A percentile compares a stretch with the other conserved stretches of the same genome.
Evolutionary conservation across 2,113 vertebrate genomes (phyloP).

Genomic region (Pavo muticus): DNA sequence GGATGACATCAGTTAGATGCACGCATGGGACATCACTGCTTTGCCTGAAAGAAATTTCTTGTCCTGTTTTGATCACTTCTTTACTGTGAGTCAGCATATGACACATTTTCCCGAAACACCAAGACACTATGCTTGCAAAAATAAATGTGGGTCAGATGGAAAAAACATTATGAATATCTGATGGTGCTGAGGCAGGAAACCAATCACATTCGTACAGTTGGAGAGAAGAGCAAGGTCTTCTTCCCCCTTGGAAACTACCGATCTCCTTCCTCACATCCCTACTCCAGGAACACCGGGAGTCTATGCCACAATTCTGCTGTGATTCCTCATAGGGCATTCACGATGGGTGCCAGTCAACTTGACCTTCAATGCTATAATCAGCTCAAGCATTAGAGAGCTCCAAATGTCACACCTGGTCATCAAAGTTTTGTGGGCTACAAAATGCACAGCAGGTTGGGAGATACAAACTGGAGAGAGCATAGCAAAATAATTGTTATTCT

Average conservation of each 20-base stretch:
- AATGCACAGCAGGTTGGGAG: background rate
- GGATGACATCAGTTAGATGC: background rate
- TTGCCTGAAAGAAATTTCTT: conserved; percentile 12
- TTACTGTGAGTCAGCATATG: conserved; percentile 45
- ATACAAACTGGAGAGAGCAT: background rate
- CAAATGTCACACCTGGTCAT: background rate
- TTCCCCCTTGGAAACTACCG: background rate
- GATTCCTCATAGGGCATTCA: background rate
- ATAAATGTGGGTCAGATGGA: conserved; percentile 39
- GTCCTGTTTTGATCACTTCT: background rate
- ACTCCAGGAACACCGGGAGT: background rate
- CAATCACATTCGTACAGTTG: background rate
- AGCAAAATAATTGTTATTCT: background rate
- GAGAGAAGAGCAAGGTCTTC: background rate
- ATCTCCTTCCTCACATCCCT: fast-evolving
- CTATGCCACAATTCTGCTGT: background rate
- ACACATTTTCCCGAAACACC: conserved; percentile 45
- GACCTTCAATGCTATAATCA: background rate
- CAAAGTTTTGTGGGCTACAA: background rate
- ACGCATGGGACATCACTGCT: background rate
- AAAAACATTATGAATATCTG: background rate
- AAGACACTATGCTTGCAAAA: conserved; percentile 10
- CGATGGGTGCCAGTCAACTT: fast-evolving
- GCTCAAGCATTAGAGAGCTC: background rate
- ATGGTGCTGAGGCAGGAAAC: background rate